Evolutionary conservation across 2,888 invertebrate species (phyloP).

Genomic region (Drosophila koepferae): DNA sequence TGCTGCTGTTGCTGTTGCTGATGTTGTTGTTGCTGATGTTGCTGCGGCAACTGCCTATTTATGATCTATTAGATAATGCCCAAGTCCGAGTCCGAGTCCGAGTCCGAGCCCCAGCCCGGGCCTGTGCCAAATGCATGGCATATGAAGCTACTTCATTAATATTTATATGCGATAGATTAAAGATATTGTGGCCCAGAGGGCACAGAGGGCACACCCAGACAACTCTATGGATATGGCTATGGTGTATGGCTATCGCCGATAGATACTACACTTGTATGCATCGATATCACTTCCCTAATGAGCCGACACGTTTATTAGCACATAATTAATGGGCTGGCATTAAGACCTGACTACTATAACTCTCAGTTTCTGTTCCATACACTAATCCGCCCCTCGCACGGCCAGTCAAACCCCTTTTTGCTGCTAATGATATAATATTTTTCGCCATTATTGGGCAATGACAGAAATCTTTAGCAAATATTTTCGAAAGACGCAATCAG

Average conservation of each 20-base stretch:
- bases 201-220: conserved; percentile 41
- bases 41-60: background rate
- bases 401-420: background rate
- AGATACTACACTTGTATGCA: conserved; percentile 17
- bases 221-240: background rate
- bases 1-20: background rate
- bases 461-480: conserved; percentile 60
- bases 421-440: conserved; percentile 52
- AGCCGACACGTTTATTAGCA: conserved; percentile 61
- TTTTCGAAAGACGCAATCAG: conserved; percentile 50
- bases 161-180: conserved; percentile 32
- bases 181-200: conserved; percentile 32
- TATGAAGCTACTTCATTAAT: conserved; percentile 46
- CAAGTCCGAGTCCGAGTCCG: background rate
- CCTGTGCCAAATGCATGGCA: conserved; percentile 47
- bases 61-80: conserved; percentile 52
- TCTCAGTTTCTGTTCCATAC: conserved; percentile 1
- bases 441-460: conserved; percentile 50
- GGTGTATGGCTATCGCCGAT: conserved; percentile 1
- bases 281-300: conserved; percentile 59
- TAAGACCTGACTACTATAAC: conserved; percentile 11
- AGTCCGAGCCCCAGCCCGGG: background rate
- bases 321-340: conserved; percentile 50
- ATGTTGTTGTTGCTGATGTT: background rate
- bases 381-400: background rate